Evolutionary conservation across 2,888 invertebrate genomes (phyloP).

Genomic region (Colletes collaris): DNA sequence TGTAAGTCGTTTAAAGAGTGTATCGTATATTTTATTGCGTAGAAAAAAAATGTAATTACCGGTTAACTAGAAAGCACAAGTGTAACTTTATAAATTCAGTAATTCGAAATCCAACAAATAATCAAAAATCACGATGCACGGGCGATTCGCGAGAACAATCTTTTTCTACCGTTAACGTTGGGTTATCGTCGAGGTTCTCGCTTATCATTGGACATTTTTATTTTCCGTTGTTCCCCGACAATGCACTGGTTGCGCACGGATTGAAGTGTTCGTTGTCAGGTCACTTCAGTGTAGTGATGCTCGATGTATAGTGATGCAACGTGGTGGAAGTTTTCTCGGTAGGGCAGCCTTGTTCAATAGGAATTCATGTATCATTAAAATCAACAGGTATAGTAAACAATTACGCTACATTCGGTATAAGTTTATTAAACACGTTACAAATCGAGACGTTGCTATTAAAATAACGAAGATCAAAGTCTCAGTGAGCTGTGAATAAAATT

Average conservation of each 20-base stretch:
- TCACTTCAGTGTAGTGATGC: constrained; percentile 55
- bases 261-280: constrained; percentile 27
- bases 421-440: background rate
- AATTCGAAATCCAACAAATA: constrained; percentile 15
- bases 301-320: constrained; percentile 76
- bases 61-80: background rate
- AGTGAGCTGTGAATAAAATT: background rate
- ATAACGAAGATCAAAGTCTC: constrained; percentile 1
- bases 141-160: constrained; percentile 20
- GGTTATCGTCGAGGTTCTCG: constrained; percentile 71
- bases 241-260: constrained; percentile 49
- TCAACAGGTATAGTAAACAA: constrained; percentile 74
- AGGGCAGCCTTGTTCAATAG: constrained; percentile 74
- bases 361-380: constrained; percentile 69
- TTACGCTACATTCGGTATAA: too few relatives aligned
- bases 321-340: constrained; percentile 74
- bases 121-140: constrained; percentile 16
- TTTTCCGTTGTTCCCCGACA: constrained; percentile 53
- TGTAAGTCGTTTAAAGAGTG: constrained; percentile 6
- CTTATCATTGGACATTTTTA: constrained; percentile 67
- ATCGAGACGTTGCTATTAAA: background rate
- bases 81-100: background rate
- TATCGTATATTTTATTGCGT: constrained; percentile 11
- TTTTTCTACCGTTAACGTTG: constrained; percentile 30
- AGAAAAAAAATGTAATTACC: background rate